These are phyloP conservation scores for Antechinus stuartii DNA, from an alignment of 2,113 vertebrate species.

Conservation along the genomic window DNA sequence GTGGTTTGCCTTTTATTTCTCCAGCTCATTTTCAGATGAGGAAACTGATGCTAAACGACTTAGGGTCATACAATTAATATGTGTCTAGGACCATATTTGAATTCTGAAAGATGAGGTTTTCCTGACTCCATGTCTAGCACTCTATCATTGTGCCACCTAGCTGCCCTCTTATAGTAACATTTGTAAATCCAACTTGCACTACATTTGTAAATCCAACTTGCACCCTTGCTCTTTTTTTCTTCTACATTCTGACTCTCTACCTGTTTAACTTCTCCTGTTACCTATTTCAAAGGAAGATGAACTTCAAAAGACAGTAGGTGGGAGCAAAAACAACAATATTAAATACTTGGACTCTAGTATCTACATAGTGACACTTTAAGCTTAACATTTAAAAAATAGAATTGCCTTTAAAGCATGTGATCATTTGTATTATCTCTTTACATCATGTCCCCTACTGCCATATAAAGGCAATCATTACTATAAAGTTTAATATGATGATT, in stretches of 20 bases:
- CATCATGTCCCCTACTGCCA: neutral
- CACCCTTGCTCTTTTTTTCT: conserved; percentile 27
- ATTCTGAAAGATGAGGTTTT: neutral
- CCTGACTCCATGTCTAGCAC: accelerated
- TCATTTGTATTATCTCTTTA: neutral
- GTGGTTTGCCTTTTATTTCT: neutral
- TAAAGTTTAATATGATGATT: neutral
- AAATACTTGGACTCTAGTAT: neutral
- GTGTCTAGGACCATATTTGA: neutral
- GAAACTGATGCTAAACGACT: neutral
- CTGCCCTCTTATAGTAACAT: conserved; percentile 25
- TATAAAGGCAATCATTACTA: neutral
- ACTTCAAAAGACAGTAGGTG: conserved; percentile 32
- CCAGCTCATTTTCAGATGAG: neutral
- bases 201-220: conserved; percentile 48
- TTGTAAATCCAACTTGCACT: conserved; percentile 37
- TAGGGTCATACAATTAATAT: neutral
- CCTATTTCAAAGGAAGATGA: conserved; percentile 56
- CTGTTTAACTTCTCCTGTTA: conserved; percentile 54
- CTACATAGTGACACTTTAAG: neutral
- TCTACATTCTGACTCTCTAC: conserved; percentile 32
- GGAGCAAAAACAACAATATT: neutral
- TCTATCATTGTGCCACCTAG: neutral
- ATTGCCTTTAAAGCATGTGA: neutral
- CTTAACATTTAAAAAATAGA: neutral